Evolutionary conservation across 2,113 vertebrate species (phyloP), one percentile per base, ranked within the genome.

Genomic region (Ciconia boyciana): DNA sequence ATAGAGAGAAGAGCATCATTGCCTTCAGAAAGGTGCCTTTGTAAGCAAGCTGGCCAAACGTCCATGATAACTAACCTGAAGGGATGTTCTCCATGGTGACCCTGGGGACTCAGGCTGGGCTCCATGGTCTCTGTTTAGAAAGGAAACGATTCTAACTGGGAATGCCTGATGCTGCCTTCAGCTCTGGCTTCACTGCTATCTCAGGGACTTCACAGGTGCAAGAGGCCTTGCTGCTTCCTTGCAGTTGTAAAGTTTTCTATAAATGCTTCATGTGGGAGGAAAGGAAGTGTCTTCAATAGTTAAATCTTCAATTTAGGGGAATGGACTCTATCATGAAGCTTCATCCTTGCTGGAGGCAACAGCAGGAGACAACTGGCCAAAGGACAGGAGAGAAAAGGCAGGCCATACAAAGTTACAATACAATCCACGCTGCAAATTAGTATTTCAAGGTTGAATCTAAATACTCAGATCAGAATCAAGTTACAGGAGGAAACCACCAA

Each of bases 31-130:
- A 51, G n/a, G 20, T 28, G 16, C 10, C 34, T 76, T 9, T 28
- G 7, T 41, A 39, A 44, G 10, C 0, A 2, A 64, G 43, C 15
- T 60, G 60, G n/a, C 7, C 12, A 2, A 26, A 80, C 1, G 1
- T 1, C 28, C 46, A n/a, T 6, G 0, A 0, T 12, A 62, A 57
- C 22, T 25, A 54, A 9, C n/a, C 10, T 7, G 32, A 44, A 34
- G 20, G 28, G 15, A 65, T 31, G 34, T 17, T 55, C 76, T 34
- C 49, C 5, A 0, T 2, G 13, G 31, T 28, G 43, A n/a, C 48
- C 43, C 48, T 43, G 21, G 16, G 11, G 8, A 57, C 28, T 39
- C 18, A 4, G 4, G 8, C 26, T 77, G 41, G 54, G 31, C 12
- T 49, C 65, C 28, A 24, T 0, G 1, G 21, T 29, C 31, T 70